These are phyloP conservation scores for Cryptus viduatorius DNA, from an alignment of 2,888 invertebrate genomes.

Conservation along the genomic window DNA sequence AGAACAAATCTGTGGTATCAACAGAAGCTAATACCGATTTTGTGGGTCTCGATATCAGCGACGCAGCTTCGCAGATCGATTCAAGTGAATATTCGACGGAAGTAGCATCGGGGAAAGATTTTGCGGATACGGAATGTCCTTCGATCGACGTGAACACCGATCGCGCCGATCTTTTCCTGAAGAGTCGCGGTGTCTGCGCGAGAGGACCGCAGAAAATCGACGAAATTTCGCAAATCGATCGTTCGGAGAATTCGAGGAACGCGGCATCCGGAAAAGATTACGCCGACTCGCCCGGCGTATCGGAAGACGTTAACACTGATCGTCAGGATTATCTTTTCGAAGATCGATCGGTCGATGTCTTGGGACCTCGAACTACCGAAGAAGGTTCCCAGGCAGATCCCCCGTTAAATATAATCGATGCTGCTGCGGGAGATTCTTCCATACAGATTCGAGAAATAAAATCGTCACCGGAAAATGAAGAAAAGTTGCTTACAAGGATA, in stretches of 20 bases:
- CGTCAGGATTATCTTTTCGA: conserved; percentile 61
- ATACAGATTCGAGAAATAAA: background rate
- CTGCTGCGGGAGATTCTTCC: conserved; percentile 17
- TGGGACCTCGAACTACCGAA: conserved; percentile 37
- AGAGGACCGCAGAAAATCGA: conserved; percentile 46
- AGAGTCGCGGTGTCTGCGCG: conserved; percentile 55
- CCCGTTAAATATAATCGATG: conserved; percentile 21
- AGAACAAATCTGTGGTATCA: conserved; percentile 4
- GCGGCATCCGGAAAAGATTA: conserved; percentile 50
- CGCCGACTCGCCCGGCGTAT: conserved; percentile 10
- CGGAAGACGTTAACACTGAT: conserved; percentile 57
- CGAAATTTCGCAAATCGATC: conserved; percentile 32
- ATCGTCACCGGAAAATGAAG: background rate
- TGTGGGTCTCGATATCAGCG: background rate
- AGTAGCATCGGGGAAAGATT: conserved; percentile 61
- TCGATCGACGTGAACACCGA: conserved; percentile 49
- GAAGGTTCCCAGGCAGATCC: conserved; percentile 50
- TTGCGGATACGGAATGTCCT: conserved; percentile 32
- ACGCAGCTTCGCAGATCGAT: conserved; percentile 35
- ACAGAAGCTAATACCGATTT: conserved; percentile 59
- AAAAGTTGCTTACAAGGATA: background rate
- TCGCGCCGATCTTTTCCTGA: conserved; percentile 24
- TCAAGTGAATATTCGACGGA: conserved; percentile 37
- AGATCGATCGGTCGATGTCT: conserved; percentile 59
- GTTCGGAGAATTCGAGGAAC: conserved; percentile 27